Base-by-base conservation (phyloP, 2,797 vertebrate genomes). In the Pseudopleuronectes americanus region DNA sequence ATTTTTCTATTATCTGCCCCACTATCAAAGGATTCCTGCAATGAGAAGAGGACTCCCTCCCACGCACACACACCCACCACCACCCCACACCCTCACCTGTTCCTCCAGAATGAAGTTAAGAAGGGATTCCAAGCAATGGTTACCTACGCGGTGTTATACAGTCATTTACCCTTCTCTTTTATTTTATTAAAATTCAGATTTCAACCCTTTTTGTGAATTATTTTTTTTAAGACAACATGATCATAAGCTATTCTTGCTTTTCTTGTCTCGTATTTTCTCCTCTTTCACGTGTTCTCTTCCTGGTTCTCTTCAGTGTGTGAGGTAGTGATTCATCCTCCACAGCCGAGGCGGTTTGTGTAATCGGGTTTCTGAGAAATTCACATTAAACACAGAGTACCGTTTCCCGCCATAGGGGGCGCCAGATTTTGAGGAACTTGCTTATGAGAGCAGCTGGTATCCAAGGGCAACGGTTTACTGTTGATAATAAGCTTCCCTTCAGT, bases 1-100 rank as follows among this genome's bases (percentile, higher is more conserved):
- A n/a, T n/a, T n/a, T n/a, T n/a, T n/a, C n/a, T n/a, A n/a, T n/a
- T n/a, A n/a, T n/a, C n/a, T n/a, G n/a, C n/a, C n/a, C n/a, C n/a
- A n/a, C n/a, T n/a, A n/a, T n/a, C n/a, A 66, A 71, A 89, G 87
- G 92, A 93, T 95, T 95, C 94, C 95, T 95, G 93, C 93, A 93
- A 93, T 86, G 86, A 86, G 76, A 76, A 81, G 77, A 61, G 65
- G 83, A 85, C 91, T 57, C 2, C 21, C 38, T 38, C 41, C 13
- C 38, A 72, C 21, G 4, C 57, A 4, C 13, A 1, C 21, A 13
- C 36, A n/a, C n/a, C n/a, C n/a, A n/a, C n/a, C 38, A 2, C 56
- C 82, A 23, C 82, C 67, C 68, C 64, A 68, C 76, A 79, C 59
- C 84, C 16, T 45, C 84, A n/a, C 3, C 78, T 58, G 62, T 61